Conservation (phyloP, 1,140 invertebrate species). For the Chironomus tepperi region DNA sequence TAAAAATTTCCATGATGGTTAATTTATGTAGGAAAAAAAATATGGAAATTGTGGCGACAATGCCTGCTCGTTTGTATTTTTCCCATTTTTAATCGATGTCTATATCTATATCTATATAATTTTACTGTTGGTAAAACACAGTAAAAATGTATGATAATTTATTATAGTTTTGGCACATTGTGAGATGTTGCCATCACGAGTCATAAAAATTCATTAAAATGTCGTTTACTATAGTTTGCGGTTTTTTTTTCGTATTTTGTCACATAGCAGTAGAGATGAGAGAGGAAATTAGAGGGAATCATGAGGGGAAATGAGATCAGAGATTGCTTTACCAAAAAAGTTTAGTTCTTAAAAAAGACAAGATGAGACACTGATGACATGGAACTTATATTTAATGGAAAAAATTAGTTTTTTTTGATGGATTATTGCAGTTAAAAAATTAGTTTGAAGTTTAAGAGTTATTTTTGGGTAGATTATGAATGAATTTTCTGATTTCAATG, state of each 20-base stretch:
- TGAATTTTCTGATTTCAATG: no score
- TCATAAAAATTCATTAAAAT: slow-evolving; percentile 24
- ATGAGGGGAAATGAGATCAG: no score
- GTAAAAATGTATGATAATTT: slow-evolving; percentile 3
- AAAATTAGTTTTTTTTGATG: no score
- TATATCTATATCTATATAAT: background rate
- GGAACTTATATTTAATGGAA: no score
- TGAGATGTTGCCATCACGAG: background rate
- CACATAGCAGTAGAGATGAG: no score
- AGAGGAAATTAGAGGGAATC: no score
- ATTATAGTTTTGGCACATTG: slow-evolving; percentile 8
- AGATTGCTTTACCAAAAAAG: no score
- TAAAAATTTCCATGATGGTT: background rate
- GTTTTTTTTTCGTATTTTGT: background rate
- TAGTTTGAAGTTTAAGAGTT: no score
- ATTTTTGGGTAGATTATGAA: no score
- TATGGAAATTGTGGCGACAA: slow-evolving; percentile 12
- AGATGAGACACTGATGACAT: no score
- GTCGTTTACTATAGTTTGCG: slow-evolving; percentile 16
- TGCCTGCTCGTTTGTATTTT: background rate
- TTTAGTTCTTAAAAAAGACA: no score
- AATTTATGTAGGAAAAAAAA: background rate
- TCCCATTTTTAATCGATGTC: background rate
- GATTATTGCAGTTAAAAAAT: no score
- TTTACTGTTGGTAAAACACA: background rate